phyloP scores from a whole-genome alignment of 1,140 invertebrate genomes.

The Cherax quadricarinatus region DNA sequence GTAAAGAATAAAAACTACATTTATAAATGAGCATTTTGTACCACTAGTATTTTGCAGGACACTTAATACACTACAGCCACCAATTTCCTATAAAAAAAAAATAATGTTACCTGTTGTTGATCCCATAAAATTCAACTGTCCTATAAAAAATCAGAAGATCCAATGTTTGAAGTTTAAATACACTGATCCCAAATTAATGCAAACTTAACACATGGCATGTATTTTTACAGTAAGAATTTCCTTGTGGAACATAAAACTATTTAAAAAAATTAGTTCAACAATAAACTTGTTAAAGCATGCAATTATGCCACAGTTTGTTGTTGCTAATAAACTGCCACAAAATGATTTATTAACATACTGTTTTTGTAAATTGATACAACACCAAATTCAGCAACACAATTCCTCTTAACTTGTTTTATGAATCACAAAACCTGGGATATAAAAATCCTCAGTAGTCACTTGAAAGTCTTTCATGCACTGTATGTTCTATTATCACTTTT shows the following conservation, averaged over 20 bases:
- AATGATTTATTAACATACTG: too few relatives aligned
- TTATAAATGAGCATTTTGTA: constrained; percentile 33
- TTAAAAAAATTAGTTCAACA: background rate
- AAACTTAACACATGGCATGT: background rate
- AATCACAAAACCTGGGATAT: background rate
- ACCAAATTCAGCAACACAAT: background rate
- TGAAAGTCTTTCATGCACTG: background rate
- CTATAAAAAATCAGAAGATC: background rate
- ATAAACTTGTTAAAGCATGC: background rate
- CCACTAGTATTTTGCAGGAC: constrained; percentile 10
- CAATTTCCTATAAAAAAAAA: background rate
- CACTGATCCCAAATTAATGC: background rate
- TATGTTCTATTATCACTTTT: too few relatives aligned
- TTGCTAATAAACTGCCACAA: too few relatives aligned
- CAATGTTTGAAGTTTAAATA: background rate
- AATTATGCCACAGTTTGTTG: background rate
- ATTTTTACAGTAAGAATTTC: background rate
- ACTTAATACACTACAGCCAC: constrained; percentile 11
- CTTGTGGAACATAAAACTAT: background rate
- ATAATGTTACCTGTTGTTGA: background rate
- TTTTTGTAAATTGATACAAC: background rate
- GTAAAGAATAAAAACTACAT: constrained; percentile 22
- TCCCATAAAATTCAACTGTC: background rate
- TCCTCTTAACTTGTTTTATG: background rate
- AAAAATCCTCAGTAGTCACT: constrained; percentile 6